Conservation (phyloP, 2,113 vertebrate genomes). For the Rousettus leschenaultii region DNA sequence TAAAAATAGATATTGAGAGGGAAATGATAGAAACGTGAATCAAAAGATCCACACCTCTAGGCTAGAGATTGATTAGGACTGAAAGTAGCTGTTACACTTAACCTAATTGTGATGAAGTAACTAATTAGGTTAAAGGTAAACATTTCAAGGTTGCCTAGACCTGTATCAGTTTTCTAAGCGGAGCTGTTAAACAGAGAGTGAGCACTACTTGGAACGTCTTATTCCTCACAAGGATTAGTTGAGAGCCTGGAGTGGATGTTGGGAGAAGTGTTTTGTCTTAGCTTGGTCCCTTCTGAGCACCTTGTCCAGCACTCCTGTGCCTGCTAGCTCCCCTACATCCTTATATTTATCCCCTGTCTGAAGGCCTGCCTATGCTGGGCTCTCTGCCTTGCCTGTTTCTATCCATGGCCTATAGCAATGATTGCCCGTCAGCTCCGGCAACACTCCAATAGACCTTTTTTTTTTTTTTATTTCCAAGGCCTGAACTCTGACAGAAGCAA, state of each 20-base stretch:
- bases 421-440: background rate
- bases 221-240: background rate
- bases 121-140: constrained; percentile 36
- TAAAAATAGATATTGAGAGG: constrained; percentile 44
- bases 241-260: background rate
- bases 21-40: constrained; percentile 21
- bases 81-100: background rate
- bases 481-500: background rate
- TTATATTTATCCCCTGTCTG: background rate
- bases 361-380: background rate
- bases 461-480: background rate
- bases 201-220: background rate
- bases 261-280: background rate
- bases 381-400: background rate
- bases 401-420: background rate
- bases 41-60: background rate
- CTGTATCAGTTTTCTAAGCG: background rate
- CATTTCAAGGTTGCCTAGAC: background rate
- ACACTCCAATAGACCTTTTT: background rate
- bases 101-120: background rate
- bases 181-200: background rate
- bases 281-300: background rate
- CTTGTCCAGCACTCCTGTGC: background rate
- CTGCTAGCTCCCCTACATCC: background rate
- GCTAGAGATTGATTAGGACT: constrained; percentile 30